Base-by-base conservation (phyloP, 1,140 invertebrate species). In the Hetaerina americana region DNA sequence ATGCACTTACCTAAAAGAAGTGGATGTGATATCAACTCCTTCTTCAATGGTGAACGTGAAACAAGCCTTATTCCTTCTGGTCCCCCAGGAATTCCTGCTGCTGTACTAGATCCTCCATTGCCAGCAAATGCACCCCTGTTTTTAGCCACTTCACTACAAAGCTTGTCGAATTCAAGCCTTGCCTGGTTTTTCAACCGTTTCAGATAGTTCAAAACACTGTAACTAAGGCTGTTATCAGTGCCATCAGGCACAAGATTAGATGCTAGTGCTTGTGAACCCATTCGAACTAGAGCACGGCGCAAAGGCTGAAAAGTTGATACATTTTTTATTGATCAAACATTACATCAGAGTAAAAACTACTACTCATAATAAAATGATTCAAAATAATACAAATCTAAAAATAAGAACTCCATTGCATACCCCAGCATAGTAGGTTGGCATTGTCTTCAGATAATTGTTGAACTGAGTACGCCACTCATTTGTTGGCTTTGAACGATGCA, bases 101-200 rank as follows among this genome's bases (percentile, higher is more conserved):
- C 71, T 22, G 70, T 15, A 24, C 66, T 73, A 1, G 68, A 25
- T n/a, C 66, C 31, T n/a, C 66, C 31, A 31, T 12, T 79, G 66
- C 31, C 76, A 74, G 29, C 27, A 68, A 18, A 66, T 72, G 72
- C 78, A 76, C 74, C 78, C 28, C 78, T 72, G 12, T 79, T 87
- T 81, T 74, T 87, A 79, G 88, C 89, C 3, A 92, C 90, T 77
- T 89, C 83, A 78, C 84, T 87, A 79, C 89, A 98, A 18, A 98
- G 84, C 79, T 93, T 89, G 78, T 98, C 96, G 81, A 95, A 97
- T 80, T 98, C 96, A 69, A 91, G 85, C 82, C 97, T 98, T 18
- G 96, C 96, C 81, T 95, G 89, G 80, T 96, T 96, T 84, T 98
- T 99, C 73, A 98, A 84, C 78, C 94, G 89, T 81, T 97, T 99